These are phyloP conservation scores for Caenorhabditis briggsae DNA, from an alignment of 1,140 invertebrate species.

Conservation along the genomic window DNA sequence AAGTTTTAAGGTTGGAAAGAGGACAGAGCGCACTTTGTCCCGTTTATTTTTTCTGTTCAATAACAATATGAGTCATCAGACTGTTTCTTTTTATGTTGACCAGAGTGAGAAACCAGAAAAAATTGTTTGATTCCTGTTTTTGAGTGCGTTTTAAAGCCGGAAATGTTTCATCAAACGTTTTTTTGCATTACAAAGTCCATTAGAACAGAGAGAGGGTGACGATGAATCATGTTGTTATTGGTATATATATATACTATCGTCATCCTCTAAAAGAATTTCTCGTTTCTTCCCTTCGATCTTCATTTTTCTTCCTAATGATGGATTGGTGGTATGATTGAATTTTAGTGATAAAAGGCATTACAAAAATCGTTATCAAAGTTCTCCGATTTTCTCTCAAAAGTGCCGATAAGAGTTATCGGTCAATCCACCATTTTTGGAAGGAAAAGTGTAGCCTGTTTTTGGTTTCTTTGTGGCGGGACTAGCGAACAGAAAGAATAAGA, in stretches of 20 bases:
- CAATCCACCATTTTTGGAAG: neutral
- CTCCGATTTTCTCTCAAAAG: neutral
- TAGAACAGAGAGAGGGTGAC: neutral
- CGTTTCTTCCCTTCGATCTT: neutral
- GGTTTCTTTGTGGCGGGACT: neutral
- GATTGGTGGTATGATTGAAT: neutral
- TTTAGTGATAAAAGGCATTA: neutral
- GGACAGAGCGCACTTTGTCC: neutral
- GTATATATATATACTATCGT: conserved; percentile 4
- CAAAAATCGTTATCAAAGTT: neutral
- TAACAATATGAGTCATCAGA: neutral
- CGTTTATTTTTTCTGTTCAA: neutral
- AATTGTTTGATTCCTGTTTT: neutral
- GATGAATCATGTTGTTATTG: neutral
- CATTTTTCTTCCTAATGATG: neutral
- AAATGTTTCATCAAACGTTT: neutral
- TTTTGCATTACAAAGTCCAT: neutral
- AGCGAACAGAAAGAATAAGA: no score
- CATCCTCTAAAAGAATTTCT: neutral
- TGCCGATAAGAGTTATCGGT: neutral
- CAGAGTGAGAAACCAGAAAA: neutral
- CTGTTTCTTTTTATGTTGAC: neutral
- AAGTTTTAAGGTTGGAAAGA: neutral
- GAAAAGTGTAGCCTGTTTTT: conserved; percentile 48
- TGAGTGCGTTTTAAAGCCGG: neutral